Percentiles rank a stretch among this genome's conserved stretches.
Conservation (phyloP, 2,113 vertebrate species). For the Semicossyphus pulcher region DNA sequence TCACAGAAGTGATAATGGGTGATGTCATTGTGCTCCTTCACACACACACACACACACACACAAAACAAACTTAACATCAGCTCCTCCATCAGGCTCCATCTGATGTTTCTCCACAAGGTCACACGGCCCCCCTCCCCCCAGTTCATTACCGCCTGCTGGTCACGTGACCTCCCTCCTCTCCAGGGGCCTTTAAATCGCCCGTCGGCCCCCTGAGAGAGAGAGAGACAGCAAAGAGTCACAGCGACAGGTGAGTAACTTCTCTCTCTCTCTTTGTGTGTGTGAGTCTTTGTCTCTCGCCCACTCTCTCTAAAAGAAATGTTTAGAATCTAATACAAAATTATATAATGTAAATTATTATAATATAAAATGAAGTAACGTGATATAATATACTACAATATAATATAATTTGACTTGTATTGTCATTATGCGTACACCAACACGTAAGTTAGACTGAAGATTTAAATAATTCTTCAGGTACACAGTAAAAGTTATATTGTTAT, state of each 20-base stretch:
- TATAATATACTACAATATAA: too few relatives aligned
- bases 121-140: not conserved
- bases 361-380: too few relatives aligned
- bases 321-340: too few relatives aligned
- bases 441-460: too few relatives aligned
- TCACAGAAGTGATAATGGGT: too few relatives aligned
- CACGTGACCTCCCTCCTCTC: conserved; percentile 45
- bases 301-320: too few relatives aligned
- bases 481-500: too few relatives aligned
- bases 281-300: not conserved
- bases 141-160: not conserved
- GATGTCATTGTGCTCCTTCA: too few relatives aligned
- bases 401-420: too few relatives aligned
- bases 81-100: not conserved
- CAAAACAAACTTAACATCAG: not conserved
- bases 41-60: not conserved
- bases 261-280: not conserved
- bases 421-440: too few relatives aligned
- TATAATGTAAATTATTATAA: too few relatives aligned
- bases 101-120: not conserved
- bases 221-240: not conserved
- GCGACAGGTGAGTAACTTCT: conserved; percentile 51
- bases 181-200: conserved; percentile 49
- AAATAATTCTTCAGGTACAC: too few relatives aligned
- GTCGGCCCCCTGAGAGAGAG: not conserved